Conservation (phyloP, 2,888 invertebrate genomes). For the Rhaphigaster nebulosa region DNA sequence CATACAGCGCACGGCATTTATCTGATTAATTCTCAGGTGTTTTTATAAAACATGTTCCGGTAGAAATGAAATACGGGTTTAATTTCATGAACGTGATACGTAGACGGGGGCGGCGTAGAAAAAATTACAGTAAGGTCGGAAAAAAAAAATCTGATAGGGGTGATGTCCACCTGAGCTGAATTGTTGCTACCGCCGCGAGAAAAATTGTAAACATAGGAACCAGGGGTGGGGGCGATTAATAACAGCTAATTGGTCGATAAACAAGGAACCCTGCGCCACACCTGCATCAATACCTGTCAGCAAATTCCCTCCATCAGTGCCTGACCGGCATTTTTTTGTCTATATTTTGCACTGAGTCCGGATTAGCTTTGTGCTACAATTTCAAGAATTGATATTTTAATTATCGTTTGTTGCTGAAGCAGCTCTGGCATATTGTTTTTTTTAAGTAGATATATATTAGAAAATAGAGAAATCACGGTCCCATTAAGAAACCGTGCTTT, state of each 20-base stretch:
- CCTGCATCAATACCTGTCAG: constrained; percentile 54
- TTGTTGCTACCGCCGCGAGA: constrained; percentile 31
- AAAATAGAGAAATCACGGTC: too few relatives aligned
- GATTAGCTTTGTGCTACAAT: neutral
- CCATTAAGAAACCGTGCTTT: too few relatives aligned
- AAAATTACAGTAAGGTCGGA: constrained; percentile 22
- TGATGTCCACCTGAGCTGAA: constrained; percentile 54
- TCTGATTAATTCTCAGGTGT: constrained; percentile 40
- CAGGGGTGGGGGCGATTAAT: constrained; percentile 41
- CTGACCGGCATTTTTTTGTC: neutral
- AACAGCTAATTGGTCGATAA: constrained; percentile 56
- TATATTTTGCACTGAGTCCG: neutral
- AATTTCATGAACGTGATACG: constrained; percentile 49
- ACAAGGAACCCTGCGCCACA: constrained; percentile 41
- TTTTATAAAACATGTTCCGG: constrained; percentile 38
- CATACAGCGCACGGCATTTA: constrained; percentile 31
- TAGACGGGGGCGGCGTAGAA: neutral
- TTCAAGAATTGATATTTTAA: neutral
- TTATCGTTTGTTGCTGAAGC: neutral
- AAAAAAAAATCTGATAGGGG: constrained; percentile 23
- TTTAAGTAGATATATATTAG: too few relatives aligned
- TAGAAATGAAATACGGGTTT: constrained; percentile 40
- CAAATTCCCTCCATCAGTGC: constrained; percentile 18
- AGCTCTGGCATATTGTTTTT: too few relatives aligned
- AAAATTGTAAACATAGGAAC: constrained; percentile 53